These are phyloP conservation scores for Manacus vitellinus DNA, from an alignment of 2,113 vertebrate species.

Conservation along the genomic window DNA sequence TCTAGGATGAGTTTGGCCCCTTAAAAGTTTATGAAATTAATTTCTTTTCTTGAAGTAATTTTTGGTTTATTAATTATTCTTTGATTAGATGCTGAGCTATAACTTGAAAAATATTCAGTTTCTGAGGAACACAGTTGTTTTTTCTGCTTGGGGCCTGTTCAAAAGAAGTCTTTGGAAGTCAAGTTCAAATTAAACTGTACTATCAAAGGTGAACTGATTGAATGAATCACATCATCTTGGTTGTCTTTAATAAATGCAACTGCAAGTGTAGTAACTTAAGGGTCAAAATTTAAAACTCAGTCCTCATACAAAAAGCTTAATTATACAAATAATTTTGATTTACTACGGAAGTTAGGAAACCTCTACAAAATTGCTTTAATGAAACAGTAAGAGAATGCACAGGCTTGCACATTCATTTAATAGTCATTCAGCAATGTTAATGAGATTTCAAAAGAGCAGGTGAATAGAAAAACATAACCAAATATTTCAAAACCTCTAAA, in stretches of 20 bases:
- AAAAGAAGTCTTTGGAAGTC: neutral
- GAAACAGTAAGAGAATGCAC: neutral
- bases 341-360: neutral
- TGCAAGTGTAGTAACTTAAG: neutral
- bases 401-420: neutral
- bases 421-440: neutral
- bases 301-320: neutral
- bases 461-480: neutral
- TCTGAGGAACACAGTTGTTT: neutral
- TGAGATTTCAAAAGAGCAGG: neutral
- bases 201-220: neutral
- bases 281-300: neutral
- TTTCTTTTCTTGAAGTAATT: neutral
- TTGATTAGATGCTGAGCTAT: neutral
- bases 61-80: neutral
- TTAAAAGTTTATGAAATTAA: neutral
- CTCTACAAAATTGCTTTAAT: neutral
- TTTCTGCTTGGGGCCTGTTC: neutral
- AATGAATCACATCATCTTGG: neutral
- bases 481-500: neutral
- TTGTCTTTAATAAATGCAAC: neutral
- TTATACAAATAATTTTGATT: neutral
- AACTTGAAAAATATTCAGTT: neutral
- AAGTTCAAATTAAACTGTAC: neutral
- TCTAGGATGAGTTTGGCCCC: neutral